Evolutionary conservation across 2,113 vertebrate species (phyloP), one percentile per base, ranked within the genome.

Genomic region (Bagarius yarrelli): DNA sequence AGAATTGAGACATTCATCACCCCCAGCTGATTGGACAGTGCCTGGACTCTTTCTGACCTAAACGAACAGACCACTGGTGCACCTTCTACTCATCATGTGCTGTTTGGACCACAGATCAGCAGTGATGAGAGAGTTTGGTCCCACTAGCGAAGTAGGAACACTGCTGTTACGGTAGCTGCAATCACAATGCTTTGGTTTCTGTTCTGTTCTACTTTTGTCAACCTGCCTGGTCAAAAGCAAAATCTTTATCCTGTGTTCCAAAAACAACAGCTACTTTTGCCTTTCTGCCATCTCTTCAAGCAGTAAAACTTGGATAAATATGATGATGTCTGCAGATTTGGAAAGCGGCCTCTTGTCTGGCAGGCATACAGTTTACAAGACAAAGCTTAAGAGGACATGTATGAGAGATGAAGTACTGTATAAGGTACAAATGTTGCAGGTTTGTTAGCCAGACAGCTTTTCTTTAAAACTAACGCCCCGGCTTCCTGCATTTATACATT

Each of bases 1-100:
- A 91, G 92, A 90, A 92, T 89, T 87, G 88, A 87, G 92, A 94
- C 95, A 98, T 99, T 96, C 91, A 97, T 98, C 97, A 98, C 93
- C 80, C 89, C 89, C 87, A 94, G 94, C 92, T 93, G 93, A 86
- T 85, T 92, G 88, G 69, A 52, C 87, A 69, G 90, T 91, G 93
- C 92, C 91, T 86, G 91, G 89, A 87, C 83, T 82, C 85, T 88
- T 80, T 82, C 84, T 89, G 89, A 89, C 92, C 91, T 80, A 84
- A 90, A 87, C 89, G 86, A 92, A 87, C 86, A 85, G 87, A 88
- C 87, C 85, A 87, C 77, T 84, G 83, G 85, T 82, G 90, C 82
- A 81, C 70, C 83, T 86, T 85, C 81, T 72, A 25, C 30, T 44
- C 55, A 64, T 18, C 25, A 27, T 19, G 69, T 3, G 69, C 61